A percentile compares a stretch with the other conserved stretches of the same genome.
These are phyloP conservation scores for Apamea epomidion DNA, from an alignment of 2,888 invertebrate genomes.

Conservation along the genomic window DNA sequence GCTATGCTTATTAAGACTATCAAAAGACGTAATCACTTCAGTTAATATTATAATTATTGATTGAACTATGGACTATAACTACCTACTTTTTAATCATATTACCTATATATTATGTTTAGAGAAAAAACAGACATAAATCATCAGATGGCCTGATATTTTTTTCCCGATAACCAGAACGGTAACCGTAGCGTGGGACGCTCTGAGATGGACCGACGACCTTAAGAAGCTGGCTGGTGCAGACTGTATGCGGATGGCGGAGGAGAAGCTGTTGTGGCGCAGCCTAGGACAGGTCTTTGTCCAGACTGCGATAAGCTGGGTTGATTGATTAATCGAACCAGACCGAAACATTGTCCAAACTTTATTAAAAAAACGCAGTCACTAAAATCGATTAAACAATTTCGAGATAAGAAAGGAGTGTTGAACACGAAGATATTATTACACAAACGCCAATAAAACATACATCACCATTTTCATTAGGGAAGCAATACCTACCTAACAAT, in stretches of 20 bases:
- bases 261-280: background rate
- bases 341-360: background rate
- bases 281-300: background rate
- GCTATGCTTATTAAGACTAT: slow-evolving; percentile 4
- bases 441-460: background rate
- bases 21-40: background rate
- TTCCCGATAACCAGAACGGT: background rate
- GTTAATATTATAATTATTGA: background rate
- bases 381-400: background rate
- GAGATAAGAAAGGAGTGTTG: too few species aligned
- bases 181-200: background rate
- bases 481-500: background rate
- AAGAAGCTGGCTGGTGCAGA: background rate
- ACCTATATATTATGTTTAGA: background rate
- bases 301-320: background rate
- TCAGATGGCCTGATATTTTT: background rate
- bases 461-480: too few species aligned
- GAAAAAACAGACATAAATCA: too few species aligned
- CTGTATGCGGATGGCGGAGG: background rate
- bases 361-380: background rate
- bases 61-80: background rate
- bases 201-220: background rate
- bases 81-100: background rate
- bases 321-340: background rate
- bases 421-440: background rate